Conservation (phyloP, 2,797 vertebrate species). For the Anguilla obscura region DNA sequence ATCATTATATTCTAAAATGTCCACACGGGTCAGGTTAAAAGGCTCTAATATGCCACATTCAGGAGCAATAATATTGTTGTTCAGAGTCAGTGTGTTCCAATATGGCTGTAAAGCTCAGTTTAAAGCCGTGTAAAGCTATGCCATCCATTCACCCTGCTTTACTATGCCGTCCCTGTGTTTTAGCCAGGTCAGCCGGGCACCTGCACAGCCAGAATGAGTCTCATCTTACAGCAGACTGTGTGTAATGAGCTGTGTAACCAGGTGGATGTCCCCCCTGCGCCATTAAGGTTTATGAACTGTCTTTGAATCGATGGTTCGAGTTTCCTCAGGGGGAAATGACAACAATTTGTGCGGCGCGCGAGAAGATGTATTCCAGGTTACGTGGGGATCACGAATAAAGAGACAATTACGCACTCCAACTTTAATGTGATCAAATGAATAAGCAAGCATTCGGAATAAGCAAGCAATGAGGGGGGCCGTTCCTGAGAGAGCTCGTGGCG, state of each 20-base stretch:
- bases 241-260: background rate
- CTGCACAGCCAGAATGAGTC: background rate
- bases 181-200: background rate
- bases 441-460: background rate
- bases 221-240: background rate
- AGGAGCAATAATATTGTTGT: background rate
- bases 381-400: background rate
- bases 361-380: background rate
- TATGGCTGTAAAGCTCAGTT: background rate
- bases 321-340: background rate
- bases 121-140: background rate
- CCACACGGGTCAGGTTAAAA: background rate
- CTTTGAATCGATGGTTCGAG: background rate
- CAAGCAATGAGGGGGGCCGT: background rate
- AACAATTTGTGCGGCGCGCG: background rate
- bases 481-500: background rate
- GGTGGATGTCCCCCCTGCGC: background rate
- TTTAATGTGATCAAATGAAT: background rate
- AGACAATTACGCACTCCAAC: background rate
- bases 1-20: background rate
- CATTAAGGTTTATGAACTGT: background rate
- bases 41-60: background rate
- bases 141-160: background rate
- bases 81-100: background rate
- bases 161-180: background rate